These are phyloP conservation scores for Scaptomyza graminum DNA, from an alignment of 1,140 invertebrate species.

Conservation along the genomic window DNA sequence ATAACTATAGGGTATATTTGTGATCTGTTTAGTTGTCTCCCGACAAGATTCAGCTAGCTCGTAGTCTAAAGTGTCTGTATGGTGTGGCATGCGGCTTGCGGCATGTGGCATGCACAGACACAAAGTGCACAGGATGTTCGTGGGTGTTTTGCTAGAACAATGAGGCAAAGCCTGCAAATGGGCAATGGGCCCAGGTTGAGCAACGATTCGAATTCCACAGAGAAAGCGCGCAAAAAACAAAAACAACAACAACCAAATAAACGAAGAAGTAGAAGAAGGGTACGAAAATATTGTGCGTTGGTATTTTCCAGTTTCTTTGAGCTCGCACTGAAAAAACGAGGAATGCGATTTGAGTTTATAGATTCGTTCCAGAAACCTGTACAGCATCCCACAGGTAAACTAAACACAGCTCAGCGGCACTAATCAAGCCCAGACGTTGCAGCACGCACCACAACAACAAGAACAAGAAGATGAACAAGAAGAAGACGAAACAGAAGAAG, in stretches of 20 bases:
- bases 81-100: constrained; percentile 9
- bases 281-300: constrained; percentile 58
- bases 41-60: neutral
- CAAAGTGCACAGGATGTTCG: constrained; percentile 26
- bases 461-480: constrained; percentile 4
- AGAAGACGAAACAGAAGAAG: constrained; percentile 3
- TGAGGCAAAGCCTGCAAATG: neutral
- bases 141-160: constrained; percentile 61
- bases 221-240: constrained; percentile 49
- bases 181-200: constrained; percentile 7
- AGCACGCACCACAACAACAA: constrained; percentile 2
- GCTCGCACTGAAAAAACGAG: constrained; percentile 20
- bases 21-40: neutral
- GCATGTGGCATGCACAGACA: constrained; percentile 10
- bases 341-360: constrained; percentile 75
- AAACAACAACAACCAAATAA: too few relatives aligned
- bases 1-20: neutral
- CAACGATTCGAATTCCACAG: constrained; percentile 14
- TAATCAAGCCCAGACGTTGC: constrained; percentile 61
- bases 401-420: constrained; percentile 54
- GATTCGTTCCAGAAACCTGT: constrained; percentile 80
- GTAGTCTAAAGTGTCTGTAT: neutral
- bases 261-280: too few relatives aligned
- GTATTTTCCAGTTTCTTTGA: constrained; percentile 58
- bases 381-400: constrained; percentile 71